Percentiles rank a stretch among this genome's conserved stretches.
Conservation (phyloP, 1,140 invertebrate species). For the Papilio machaon region DNA sequence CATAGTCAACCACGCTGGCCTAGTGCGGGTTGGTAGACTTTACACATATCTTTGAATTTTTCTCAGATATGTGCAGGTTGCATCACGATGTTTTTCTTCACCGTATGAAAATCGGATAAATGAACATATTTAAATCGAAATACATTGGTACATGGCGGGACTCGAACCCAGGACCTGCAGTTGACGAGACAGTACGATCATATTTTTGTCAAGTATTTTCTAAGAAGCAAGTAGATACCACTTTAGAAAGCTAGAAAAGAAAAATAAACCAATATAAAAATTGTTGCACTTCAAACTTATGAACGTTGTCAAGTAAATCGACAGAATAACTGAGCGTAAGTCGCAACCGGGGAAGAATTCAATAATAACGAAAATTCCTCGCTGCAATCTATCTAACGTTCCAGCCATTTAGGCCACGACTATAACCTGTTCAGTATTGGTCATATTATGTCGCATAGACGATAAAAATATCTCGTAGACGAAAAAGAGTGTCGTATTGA, state of each 20-base stretch:
- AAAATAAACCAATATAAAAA: not conserved
- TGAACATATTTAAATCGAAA: no score
- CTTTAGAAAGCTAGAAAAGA: not conserved
- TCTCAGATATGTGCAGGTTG: no score
- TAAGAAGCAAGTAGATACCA: not conserved
- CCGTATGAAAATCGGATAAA: no score
- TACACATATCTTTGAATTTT: no score
- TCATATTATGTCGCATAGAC: not conserved
- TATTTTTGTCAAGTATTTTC: no score
- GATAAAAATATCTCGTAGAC: not conserved
- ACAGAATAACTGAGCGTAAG: not conserved
- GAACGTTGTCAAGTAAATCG: not conserved
- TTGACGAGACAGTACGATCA: no score
- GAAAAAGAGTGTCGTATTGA: not conserved
- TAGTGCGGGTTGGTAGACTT: no score
- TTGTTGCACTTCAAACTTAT: not conserved
- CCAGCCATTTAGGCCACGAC: not conserved
- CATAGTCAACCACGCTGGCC: no score
- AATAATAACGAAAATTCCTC: slow-evolving; percentile 9
- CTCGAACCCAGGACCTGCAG: no score
- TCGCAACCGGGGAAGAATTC: not conserved
- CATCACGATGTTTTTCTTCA: no score
- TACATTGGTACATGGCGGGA: no score
- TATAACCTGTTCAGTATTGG: not conserved
- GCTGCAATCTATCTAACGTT: not conserved